Conservation (phyloP, 2,113 vertebrate species). For the Chionodraco myersi region DNA sequence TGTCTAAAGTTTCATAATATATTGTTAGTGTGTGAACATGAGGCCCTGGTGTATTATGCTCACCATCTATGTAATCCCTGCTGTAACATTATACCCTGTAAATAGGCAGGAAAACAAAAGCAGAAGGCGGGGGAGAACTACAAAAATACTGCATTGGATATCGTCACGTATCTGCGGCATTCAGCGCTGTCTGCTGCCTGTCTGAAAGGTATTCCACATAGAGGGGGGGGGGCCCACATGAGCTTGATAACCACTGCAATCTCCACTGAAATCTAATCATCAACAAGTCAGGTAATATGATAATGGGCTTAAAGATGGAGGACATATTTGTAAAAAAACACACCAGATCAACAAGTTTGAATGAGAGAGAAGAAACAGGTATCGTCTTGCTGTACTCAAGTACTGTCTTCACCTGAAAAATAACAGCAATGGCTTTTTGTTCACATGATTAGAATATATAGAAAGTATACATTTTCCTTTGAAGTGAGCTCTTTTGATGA, state of each 20-base stretch:
- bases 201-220: slow-evolving; percentile 3
- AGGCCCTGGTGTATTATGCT: slow-evolving; percentile 46
- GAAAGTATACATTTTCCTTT: too few relatives aligned
- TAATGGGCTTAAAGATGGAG: neutral
- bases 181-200: slow-evolving; percentile 31
- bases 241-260: neutral
- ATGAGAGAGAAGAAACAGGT: neutral
- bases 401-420: neutral
- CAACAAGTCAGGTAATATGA: slow-evolving; percentile 32
- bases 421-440: neutral
- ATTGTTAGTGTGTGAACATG: slow-evolving; percentile 60
- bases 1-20: slow-evolving; percentile 62
- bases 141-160: slow-evolving; percentile 36
- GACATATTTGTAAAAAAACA: slow-evolving; percentile 17
- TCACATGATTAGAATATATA: neutral
- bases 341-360: neutral
- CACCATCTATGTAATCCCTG: slow-evolving; percentile 66
- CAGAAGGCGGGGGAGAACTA: slow-evolving; percentile 19
- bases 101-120: slow-evolving; percentile 55
- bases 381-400: too few relatives aligned
- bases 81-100: slow-evolving; percentile 69
- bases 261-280: slow-evolving; percentile 12
- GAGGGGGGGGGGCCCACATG: neutral
- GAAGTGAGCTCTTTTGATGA: neutral
- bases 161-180: slow-evolving; percentile 32